These are phyloP conservation scores for Acropora tenuis DNA, from an alignment of 64 coral and sea anemone genomes.

Conservation along the genomic window DNA sequence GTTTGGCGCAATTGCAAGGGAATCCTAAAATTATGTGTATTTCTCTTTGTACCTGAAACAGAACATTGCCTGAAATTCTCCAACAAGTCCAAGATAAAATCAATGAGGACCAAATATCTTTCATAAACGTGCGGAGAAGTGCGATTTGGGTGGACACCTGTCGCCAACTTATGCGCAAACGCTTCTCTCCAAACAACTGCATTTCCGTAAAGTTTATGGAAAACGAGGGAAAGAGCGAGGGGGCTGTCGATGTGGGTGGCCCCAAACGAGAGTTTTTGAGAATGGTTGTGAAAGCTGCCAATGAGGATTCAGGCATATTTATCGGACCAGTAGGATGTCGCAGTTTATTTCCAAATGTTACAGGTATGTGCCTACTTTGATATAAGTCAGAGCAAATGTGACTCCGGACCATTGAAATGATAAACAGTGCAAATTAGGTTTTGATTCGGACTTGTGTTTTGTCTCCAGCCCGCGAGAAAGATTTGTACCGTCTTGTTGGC, in stretches of 20 bases:
- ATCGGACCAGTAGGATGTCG: background rate
- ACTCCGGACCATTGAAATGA: too few relatives aligned
- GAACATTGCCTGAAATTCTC: background rate
- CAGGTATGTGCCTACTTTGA: background rate
- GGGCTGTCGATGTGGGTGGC: slow-evolving; percentile 48
- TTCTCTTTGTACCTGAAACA: too few relatives aligned
- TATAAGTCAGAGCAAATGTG: too few relatives aligned
- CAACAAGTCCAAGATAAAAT: background rate
- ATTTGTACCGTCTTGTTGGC: background rate
- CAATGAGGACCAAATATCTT: background rate
- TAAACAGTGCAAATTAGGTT: too few relatives aligned
- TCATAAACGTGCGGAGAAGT: slow-evolving; percentile 12
- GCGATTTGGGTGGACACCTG: slow-evolving; percentile 29
- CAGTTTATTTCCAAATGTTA: background rate
- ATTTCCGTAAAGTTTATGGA: slow-evolving; percentile 58
- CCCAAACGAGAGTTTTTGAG: slow-evolving; percentile 47
- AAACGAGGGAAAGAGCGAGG: slow-evolving; percentile 37
- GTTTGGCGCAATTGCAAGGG: too few relatives aligned
- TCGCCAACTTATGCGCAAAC: slow-evolving; percentile 16
- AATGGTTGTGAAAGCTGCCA: slow-evolving; percentile 22
- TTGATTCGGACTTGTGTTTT: too few relatives aligned
- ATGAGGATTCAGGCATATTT: slow-evolving; percentile 41
- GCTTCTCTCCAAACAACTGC: background rate
- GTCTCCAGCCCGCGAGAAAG: too few relatives aligned
- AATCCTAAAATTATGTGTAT: too few relatives aligned